phyloP scores from a whole-genome alignment of 2,888 invertebrate species.

The Blastobasis lacticolella region DNA sequence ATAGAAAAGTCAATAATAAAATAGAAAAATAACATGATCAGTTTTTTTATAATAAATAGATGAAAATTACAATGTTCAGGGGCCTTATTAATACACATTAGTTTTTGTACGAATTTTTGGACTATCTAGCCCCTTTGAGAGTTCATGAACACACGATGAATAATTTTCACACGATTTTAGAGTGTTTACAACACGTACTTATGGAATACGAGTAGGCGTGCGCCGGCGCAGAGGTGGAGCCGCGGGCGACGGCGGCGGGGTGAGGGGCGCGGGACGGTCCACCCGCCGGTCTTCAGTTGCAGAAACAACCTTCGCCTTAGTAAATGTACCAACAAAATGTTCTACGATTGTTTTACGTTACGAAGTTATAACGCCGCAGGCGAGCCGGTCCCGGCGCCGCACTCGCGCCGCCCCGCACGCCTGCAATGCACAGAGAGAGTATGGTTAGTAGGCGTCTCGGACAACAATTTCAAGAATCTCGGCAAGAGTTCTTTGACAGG shows the following conservation, averaged over 20 bases:
- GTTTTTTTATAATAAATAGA: slow-evolving; percentile 3
- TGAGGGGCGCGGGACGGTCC: slow-evolving; percentile 18
- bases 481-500: no score
- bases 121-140: slow-evolving; percentile 4
- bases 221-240: slow-evolving; percentile 26
- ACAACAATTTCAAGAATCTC: no score
- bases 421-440: slow-evolving; percentile 27
- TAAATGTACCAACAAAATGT: slow-evolving; percentile 70
- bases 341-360: slow-evolving; percentile 49
- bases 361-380: slow-evolving; percentile 32
- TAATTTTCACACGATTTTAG: slow-evolving; percentile 24
- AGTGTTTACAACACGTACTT: slow-evolving; percentile 34
- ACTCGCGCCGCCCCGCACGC: slow-evolving; percentile 44
- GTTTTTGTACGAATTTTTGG: slow-evolving; percentile 1
- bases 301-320: slow-evolving; percentile 62
- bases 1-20: slow-evolving; percentile 36
- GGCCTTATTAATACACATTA: background rate
- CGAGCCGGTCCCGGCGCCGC: slow-evolving; percentile 28
- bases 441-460: no score
- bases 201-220: slow-evolving; percentile 25
- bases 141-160: slow-evolving; percentile 13
- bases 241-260: slow-evolving; percentile 35
- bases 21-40: slow-evolving; percentile 16
- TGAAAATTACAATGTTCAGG: background rate
- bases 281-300: slow-evolving; percentile 41